Evolutionary conservation across 2,797 vertebrate species (phyloP).

Genomic region (Cynopterus sphinx): DNA sequence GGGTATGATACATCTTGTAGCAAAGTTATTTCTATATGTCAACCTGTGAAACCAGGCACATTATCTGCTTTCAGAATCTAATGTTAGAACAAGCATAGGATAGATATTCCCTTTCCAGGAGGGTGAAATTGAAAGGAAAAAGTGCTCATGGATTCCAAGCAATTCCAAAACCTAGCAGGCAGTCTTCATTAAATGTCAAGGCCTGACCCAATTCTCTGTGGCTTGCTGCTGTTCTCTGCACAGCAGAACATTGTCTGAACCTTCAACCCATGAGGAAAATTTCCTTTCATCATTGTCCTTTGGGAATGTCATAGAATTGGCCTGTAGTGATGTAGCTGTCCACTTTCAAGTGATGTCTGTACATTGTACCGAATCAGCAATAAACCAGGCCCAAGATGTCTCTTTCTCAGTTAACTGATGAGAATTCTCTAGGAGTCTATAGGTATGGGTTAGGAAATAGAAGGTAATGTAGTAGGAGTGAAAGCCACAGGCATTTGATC

Average conservation of each 20-base stretch:
- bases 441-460: not conserved
- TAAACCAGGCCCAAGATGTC: not conserved
- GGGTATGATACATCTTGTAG: not conserved
- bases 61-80: not conserved
- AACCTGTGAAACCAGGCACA: not conserved
- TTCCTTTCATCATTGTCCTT: not conserved
- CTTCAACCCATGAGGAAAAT: not conserved
- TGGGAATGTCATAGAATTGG: not conserved
- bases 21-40: not conserved
- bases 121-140: not conserved
- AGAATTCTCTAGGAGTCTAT: not conserved
- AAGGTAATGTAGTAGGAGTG: not conserved
- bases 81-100: not conserved
- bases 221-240: not conserved
- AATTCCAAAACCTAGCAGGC: not conserved
- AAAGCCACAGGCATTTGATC: not conserved
- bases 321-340: not conserved
- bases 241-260: not conserved
- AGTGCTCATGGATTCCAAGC: not conserved
- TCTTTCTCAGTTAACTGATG: not conserved
- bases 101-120: not conserved
- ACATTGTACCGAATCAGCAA: not conserved
- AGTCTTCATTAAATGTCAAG: not conserved
- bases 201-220: not conserved
- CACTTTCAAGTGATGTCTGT: not conserved